Evolutionary conservation across 2,888 invertebrate species (phyloP), one percentile per base, ranked within the genome.

Genomic region (Hydrotaea cyrtoneurina): DNA sequence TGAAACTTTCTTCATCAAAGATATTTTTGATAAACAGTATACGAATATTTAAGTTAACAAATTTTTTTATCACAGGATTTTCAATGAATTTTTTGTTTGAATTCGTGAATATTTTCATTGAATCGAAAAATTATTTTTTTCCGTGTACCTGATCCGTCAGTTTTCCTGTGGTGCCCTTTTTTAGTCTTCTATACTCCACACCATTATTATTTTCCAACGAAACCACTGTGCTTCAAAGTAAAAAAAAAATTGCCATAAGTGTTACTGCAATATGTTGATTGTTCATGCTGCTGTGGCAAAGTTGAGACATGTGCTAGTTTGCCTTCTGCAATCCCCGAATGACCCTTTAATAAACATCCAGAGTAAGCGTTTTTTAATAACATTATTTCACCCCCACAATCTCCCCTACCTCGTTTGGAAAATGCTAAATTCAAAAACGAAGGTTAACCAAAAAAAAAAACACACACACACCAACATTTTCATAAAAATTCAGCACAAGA

Each of bases 291-390:
- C 39, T 13, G 1, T 23, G 19, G 13, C 17, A 66, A 43, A 43
- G 43, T 66, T 21, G 21, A 66, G 46, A 46, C 50, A 69, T 69
- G 15, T 69, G 15, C 3, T 46, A n/a, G n/a, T n/a, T n/a, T n/a
- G n/a, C n/a, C n/a, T 2, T 53, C 17, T 53, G 23, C 39, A 15
- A n/a, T 26, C 15, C 59, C 15, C 59, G 21, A 15, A 8, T 59
- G 26, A 26, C 59, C 59, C 59, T 59, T 50, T 23, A 17, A 26
- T 53, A 69, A n/a, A 23, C n/a, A 15, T 31, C 19, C 4, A 15
- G 46, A 23, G 15, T 43, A 71, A 71, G 46, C 17, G 10, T 31
- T 46, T 53, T 71, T 71, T 71, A 71, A 71, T 53, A 71, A 31
- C 71, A 17, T 53, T 71, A 0, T 59, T 23, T 23, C 1, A 1